A percentile compares a stretch with the other conserved stretches of the same genome.
Conservation (phyloP, 2,888 invertebrate genomes). For the Entomobrya proxima region DNA sequence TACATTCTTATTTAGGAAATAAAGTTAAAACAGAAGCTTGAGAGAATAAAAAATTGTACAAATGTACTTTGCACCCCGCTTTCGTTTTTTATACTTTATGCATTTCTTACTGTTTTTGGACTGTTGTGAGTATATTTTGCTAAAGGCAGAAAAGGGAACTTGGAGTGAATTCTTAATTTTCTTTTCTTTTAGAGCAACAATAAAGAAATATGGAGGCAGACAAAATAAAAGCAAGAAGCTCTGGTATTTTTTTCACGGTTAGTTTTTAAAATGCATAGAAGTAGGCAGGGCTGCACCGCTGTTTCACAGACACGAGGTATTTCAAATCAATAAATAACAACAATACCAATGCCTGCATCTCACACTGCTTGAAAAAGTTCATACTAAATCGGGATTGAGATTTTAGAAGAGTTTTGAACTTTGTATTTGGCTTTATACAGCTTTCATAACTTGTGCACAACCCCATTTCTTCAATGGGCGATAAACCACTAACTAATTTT, state of each 20-base stretch:
- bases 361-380: too few species aligned
- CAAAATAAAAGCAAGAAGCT: background rate
- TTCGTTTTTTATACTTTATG: background rate
- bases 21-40: slow-evolving; percentile 10
- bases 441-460: too few species aligned
- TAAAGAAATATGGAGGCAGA: background rate
- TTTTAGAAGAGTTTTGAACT: too few species aligned
- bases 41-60: background rate
- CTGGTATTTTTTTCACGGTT: slow-evolving; percentile 11
- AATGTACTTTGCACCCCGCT: background rate
- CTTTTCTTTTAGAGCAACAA: too few species aligned
- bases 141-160: slow-evolving; percentile 5
- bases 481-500: background rate
- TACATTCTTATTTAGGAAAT: background rate
- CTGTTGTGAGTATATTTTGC: background rate
- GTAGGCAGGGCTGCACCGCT: slow-evolving; percentile 2
- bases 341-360: background rate
- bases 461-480: background rate
- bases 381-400: too few species aligned
- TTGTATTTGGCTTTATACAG: too few species aligned
- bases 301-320: background rate
- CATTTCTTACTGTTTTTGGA: background rate
- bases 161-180: slow-evolving; percentile 10
- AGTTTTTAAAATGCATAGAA: slow-evolving; percentile 46
- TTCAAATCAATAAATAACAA: slow-evolving; percentile 22